Base-by-base conservation (phyloP, 2,797 vertebrate genomes). In the Parambassis ranga region DNA sequence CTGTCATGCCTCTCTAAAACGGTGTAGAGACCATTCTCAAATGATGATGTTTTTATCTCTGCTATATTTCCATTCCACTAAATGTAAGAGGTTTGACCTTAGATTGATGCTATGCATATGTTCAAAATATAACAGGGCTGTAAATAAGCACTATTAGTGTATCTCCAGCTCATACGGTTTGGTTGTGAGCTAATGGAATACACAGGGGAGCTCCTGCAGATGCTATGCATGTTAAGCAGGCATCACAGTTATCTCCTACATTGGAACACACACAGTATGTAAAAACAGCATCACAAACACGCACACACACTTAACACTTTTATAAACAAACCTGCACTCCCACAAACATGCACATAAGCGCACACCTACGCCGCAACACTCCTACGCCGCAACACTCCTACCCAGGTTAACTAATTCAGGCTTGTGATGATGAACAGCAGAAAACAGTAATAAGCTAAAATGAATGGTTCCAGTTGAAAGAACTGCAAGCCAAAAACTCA, bases 361-460 rank as follows among this genome's bases (percentile, higher is more conserved):
- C 7, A 53, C 55, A 49, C 18, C 61, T 62, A 49, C 62, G 55
- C n/a, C 58, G 6, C 15, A 49, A 16, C 15, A 37, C n/a, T n/a
- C 18, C 61, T 62, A 49, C 62, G 55, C n/a, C 58, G 6, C 15
- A 49, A 16, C 52, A 60, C 57, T 53, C 58, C 58, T 48, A 52
- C 66, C 43, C 9, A 19, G 28, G 31, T 70, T 24, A 67, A 71
- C 22, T 30, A 61, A 74, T 55, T 64, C 44, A 49, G 15, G 42
- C 39, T 47, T 15, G 5, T 32, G 41, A 30, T 28, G 18, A 42
- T 20, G 6, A 18, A 22, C 50, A 6, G 15, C 37, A 70, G 15
- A 50, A 65, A 52, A 51, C 38, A 52, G 15, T 2, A 19, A 36
- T 22, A 7, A 28, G 14, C 11, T 37, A 24, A 43, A 61, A 68